phyloP scores from a whole-genome alignment of 2,797 vertebrate species.

The Melanotaenia pygmaea region DNA sequence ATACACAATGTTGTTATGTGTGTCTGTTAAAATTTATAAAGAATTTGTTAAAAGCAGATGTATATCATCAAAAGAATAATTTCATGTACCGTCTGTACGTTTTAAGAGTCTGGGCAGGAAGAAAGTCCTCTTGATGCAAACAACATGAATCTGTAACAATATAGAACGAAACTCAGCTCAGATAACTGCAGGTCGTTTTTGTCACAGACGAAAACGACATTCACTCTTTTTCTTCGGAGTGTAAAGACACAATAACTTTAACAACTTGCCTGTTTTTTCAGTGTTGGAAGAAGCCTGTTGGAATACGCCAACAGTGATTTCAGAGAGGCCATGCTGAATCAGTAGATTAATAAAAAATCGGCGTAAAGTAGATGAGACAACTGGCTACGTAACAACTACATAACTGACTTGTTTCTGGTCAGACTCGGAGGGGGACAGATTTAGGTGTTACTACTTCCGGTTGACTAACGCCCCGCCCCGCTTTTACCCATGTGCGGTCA shows the following conservation, averaged over 20 bases:
- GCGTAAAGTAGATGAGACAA: accelerated
- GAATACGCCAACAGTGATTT: slow-evolving; percentile 60
- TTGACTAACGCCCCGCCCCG: slow-evolving; percentile 16
- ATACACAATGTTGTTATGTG: background rate
- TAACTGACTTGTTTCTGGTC: slow-evolving; percentile 29
- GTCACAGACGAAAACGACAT: slow-evolving; percentile 15
- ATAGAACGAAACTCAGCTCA: background rate
- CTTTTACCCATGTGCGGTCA: slow-evolving; percentile 54
- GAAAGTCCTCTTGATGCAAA: slow-evolving; percentile 69
- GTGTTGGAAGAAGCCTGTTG: slow-evolving; percentile 45
- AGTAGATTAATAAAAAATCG: background rate
- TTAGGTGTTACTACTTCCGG: slow-evolving; percentile 80
- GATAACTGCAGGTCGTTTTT: background rate
- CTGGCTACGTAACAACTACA: slow-evolving; percentile 23
- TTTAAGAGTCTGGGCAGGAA: slow-evolving; percentile 56
- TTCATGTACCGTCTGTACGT: slow-evolving; percentile 62
- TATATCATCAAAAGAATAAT: background rate
- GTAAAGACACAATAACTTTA: background rate
- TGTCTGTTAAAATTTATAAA: background rate
- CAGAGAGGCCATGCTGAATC: slow-evolving; percentile 65
- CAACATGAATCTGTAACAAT: slow-evolving; percentile 46
- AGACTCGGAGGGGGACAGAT: slow-evolving; percentile 46
- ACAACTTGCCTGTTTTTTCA: slow-evolving; percentile 65
- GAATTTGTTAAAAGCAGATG: background rate
- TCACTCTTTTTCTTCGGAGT: background rate